Conservation (phyloP, 2,888 invertebrate genomes). For the Perizoma flavofasciatum region DNA sequence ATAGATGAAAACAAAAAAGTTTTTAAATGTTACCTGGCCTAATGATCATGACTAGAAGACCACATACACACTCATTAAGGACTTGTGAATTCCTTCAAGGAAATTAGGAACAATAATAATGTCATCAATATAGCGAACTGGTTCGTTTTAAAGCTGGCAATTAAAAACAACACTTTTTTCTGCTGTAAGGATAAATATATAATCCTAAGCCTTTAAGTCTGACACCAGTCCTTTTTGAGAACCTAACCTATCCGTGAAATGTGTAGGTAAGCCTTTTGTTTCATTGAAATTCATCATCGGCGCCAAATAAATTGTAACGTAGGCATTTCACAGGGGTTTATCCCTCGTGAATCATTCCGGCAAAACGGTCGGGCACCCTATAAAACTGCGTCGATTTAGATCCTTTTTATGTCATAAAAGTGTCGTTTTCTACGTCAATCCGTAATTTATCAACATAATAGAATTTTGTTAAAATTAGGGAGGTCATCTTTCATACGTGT, state of each 20-base stretch:
- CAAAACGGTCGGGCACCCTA: constrained; percentile 21
- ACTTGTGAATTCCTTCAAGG: too few relatives aligned
- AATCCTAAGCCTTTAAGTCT: too few relatives aligned
- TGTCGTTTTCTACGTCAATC: constrained; percentile 18
- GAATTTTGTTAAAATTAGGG: constrained; percentile 13
- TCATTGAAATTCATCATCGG: constrained; percentile 4
- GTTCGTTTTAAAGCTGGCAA: too few relatives aligned
- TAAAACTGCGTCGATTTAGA: constrained; percentile 21
- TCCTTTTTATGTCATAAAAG: constrained; percentile 23
- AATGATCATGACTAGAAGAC: too few relatives aligned
- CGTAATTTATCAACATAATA: constrained; percentile 25
- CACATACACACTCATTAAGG: too few relatives aligned
- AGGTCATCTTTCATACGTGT: constrained; percentile 10
- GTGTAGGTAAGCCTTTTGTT: constrained; percentile 15
- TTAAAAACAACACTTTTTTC: too few relatives aligned
- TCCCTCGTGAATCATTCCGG: constrained; percentile 26
- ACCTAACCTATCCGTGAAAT: constrained; percentile 3
- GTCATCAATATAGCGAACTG: too few relatives aligned
- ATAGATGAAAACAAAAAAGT: too few relatives aligned
- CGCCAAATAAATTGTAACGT: constrained; percentile 16
- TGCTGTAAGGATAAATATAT: too few relatives aligned
- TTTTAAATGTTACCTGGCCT: too few relatives aligned
- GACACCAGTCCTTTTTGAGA: background rate
- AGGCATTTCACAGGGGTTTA: constrained; percentile 21
- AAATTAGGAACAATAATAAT: too few relatives aligned